Base-by-base conservation (phyloP, 2,797 vertebrate genomes). In the Artibeus lituratus region DNA sequence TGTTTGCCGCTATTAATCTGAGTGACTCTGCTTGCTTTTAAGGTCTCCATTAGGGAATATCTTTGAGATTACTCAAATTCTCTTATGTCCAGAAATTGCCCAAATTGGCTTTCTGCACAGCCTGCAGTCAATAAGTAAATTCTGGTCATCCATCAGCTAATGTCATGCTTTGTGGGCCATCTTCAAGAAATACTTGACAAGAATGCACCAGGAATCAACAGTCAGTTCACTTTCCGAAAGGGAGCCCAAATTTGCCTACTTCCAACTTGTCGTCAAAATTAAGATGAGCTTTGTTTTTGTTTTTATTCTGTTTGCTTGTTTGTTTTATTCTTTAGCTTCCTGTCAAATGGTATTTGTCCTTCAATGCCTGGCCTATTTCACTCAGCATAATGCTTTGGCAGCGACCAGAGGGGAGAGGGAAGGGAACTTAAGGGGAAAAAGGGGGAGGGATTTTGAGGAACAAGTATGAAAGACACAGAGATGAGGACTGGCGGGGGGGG, bases 41-140 rank as follows among this genome's bases (percentile, higher is more conserved):
- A 87, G 55, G 51, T 29, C 62, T 91, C 93, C 89, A 70, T 87
- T 90, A 96, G 81, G 76, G 76, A 94, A 65, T 35, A 37, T 42
- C 93, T 96, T 91, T 80, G 87, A 97, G 84, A 26, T 73, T 69
- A 39, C 81, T 97, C 87, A 87, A 37, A 84, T 73, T 94, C 81
- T 87, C 32, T 93, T 97, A 87, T 47, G 22, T 26, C 67, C 87
- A 72, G 80, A 94, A 92, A 87, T 83, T 74, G 93, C 67, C 87
- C 77, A 83, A 24, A 92, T 62, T 49, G 65, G 81, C 96, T 96
- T 84, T 86, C 7, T 2, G 73, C 37, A 88, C 73, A 96, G 53
- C 57, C 83, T 77, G 49, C 35, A 65, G 32, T 35, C 35, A 67
- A 4, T 88, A 59, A 87, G 85, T 57, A 70, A 80, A 74, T 69